Base-by-base conservation (phyloP, 2,797 vertebrate genomes). In the Pelochelys cantorii region DNA sequence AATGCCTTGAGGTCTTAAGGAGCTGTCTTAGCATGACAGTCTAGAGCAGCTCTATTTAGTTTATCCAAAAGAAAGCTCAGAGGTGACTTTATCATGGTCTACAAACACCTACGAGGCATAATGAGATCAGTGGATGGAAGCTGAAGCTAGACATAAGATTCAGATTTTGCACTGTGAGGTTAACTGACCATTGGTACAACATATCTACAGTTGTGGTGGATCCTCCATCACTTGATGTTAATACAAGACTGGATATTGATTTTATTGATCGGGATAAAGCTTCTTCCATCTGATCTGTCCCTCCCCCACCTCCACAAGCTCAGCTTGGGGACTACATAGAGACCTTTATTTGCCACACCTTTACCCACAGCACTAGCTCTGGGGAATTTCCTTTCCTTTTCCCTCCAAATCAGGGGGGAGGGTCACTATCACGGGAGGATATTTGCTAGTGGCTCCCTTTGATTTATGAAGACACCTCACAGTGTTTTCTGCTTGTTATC, bases 391-490 rank as follows among this genome's bases (percentile, higher is more conserved):
- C 65, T 34, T 34, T 68, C n/a, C n/a, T 83, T 94, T 86, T 84
- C 80, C 60, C 54, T 94, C 34, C 42, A 68, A 79, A 81, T 83
- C 78, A 88, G 86, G 60, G 42, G 42, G 42, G 42, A 7, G 85
- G 25, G 31, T 79, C 37, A 68, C 81, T 86, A 86, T 48, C 7
- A 27, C 15, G 12, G 95, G 25, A 83, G 85, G 52, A 81, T 37
- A 89, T 86, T 90, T 86, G 56, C 0, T 4, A 89, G 31, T 34
- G 79, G 92, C 86, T 93, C 77, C 2, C 0, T 62, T 65, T 86
- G 81, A 95, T 81, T 89, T 53, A 93, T 84, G 94, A 86, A 96
- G 93, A 95, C 89, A 96, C 93, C 65, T 71, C 65, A 11, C 92
- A 94, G 85, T 85, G 95, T 86, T 92, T 96, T 95, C 89, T 60